These are phyloP conservation scores for Hedychridium roseum DNA, from an alignment of 2,888 invertebrate genomes.

Conservation along the genomic window DNA sequence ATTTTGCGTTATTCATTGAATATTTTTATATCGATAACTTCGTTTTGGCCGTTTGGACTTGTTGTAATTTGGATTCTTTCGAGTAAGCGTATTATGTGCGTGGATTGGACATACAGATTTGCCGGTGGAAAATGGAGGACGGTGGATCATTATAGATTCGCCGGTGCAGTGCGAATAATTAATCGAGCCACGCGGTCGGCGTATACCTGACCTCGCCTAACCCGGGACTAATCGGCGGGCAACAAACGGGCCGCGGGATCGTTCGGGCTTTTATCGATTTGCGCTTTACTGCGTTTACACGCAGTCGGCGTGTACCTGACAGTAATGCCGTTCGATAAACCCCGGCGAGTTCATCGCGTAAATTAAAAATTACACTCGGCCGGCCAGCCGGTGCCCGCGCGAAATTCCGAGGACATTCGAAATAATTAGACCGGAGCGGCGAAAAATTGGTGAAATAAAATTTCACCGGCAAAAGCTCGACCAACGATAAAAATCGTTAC, in stretches of 20 bases:
- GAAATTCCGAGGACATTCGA: no score
- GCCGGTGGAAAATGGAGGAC: no score
- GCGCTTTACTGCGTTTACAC: conserved; percentile 43
- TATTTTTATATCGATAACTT: no score
- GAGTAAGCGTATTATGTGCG: no score
- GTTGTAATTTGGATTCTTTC: no score
- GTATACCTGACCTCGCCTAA: conserved; percentile 27
- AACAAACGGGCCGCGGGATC: conserved; percentile 19
- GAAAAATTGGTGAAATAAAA: no score
- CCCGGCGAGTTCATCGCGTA: conserved; percentile 17
- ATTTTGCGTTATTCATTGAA: no score
- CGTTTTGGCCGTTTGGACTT: no score
- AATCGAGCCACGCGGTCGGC: conserved; percentile 13
- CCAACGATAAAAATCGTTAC: background rate
- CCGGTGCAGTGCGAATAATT: conserved; percentile 26
- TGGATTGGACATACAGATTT: no score
- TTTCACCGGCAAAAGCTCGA: background rate
- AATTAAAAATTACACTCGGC: conserved; percentile 19
- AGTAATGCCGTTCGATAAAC: conserved; percentile 36
- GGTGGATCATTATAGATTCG: conserved; percentile 13
- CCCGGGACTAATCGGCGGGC: conserved; percentile 40
- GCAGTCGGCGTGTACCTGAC: conserved; percentile 22
- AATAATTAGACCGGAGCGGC: no score
- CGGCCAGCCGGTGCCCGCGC: no score
- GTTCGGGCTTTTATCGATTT: conserved; percentile 42